A percentile compares a stretch with the other conserved stretches of the same genome.
phyloP scores from a whole-genome alignment of 2,113 vertebrate genomes.

The Rhinoptilus africanus region DNA sequence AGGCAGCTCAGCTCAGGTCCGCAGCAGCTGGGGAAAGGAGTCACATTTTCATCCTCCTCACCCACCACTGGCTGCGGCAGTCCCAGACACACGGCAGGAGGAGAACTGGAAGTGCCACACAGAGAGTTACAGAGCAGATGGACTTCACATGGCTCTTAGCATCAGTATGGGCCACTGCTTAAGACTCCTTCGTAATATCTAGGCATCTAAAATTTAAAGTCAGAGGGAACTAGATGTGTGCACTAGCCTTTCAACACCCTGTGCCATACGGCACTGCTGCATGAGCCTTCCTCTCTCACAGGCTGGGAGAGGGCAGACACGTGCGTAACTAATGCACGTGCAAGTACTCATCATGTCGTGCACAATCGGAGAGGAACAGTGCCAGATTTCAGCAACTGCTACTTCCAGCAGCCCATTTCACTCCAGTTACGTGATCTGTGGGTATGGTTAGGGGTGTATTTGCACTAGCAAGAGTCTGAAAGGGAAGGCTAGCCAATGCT shows the following conservation, averaged over 20 bases:
- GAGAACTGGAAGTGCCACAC: not conserved
- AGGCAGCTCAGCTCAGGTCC: not conserved
- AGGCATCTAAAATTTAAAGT: not conserved
- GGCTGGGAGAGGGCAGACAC: not conserved
- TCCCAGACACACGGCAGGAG: accelerated
- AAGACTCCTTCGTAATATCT: not conserved
- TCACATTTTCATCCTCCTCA: accelerated
- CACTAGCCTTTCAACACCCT: accelerated
- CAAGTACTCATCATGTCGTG: not conserved
- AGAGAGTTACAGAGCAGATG: not conserved
- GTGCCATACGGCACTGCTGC: not conserved
- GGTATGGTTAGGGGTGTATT: not conserved
- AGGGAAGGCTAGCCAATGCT: not conserved
- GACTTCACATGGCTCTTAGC: not conserved
- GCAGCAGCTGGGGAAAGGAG: not conserved
- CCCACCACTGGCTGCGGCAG: not conserved
- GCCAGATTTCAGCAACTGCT: not conserved
- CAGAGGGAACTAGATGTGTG: not conserved
- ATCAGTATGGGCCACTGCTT: not conserved
- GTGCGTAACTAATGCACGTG: not conserved
- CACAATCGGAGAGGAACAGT: not conserved
- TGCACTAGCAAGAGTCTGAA: not conserved
- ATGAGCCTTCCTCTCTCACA: not conserved
- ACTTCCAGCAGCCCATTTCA: not conserved
- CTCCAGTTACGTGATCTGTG: not conserved